These are phyloP conservation scores for Chirona hameri DNA, from an alignment of 2,888 invertebrate species.

Conservation along the genomic window DNA sequence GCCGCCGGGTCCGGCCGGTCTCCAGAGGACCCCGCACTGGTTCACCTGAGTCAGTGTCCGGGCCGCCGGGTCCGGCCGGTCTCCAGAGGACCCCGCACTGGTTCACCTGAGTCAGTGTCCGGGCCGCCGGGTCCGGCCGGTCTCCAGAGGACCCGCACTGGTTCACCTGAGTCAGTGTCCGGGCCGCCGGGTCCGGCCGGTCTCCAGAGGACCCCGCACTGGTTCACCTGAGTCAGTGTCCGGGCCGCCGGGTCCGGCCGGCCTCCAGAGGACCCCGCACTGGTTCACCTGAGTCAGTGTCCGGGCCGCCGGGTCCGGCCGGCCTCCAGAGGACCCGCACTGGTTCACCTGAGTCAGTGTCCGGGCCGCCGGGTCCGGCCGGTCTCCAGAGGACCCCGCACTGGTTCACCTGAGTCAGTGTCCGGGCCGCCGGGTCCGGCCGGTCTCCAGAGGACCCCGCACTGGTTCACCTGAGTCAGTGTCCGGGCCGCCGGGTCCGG, in stretches of 20 bases:
- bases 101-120: background rate
- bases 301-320: background rate
- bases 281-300: background rate
- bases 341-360: background rate
- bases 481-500: background rate
- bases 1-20: background rate
- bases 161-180: background rate
- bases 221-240: background rate
- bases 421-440: background rate
- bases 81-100: too few species aligned
- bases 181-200: background rate
- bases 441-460: too few species aligned
- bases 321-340: too few species aligned
- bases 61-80: background rate
- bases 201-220: too few species aligned
- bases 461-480: background rate
- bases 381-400: too few species aligned
- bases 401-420: background rate
- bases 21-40: too few species aligned
- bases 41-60: background rate
- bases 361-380: background rate
- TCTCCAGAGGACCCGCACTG: too few species aligned
- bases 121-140: background rate
- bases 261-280: too few species aligned
- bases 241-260: background rate